Evolutionary conservation across 2,797 vertebrate species (phyloP).

Genomic region (Chelonia mydas): DNA sequence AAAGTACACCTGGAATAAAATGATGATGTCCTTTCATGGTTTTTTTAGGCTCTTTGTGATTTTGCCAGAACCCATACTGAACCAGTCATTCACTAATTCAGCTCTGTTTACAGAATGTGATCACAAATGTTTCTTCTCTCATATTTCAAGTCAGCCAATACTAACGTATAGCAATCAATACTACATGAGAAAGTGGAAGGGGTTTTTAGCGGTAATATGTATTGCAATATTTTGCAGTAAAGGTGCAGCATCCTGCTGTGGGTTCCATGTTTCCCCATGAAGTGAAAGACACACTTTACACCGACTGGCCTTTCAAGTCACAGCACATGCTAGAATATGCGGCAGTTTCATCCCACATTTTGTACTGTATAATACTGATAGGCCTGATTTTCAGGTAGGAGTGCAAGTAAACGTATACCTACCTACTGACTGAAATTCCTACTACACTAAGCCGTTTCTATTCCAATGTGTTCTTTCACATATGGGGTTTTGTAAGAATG

Average conservation of each 20-base stretch:
- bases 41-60: neutral
- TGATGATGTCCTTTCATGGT: neutral
- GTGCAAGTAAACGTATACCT: neutral
- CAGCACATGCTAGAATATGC: neutral
- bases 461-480: neutral
- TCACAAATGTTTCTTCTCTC: neutral
- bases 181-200: neutral
- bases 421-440: neutral
- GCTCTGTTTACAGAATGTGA: neutral
- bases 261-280: neutral
- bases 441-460: neutral
- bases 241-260: neutral
- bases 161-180: neutral
- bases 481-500: neutral
- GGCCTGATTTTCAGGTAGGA: neutral
- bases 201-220: neutral
- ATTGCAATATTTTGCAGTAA: neutral
- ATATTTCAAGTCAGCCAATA: neutral
- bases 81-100: neutral
- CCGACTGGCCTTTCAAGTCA: neutral
- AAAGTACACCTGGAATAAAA: neutral
- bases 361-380: neutral
- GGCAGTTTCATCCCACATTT: slow-evolving; percentile 20
- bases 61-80: neutral
- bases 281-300: neutral